Conservation (phyloP, 2,888 invertebrate genomes). For the Eristalis arbustorum region DNA sequence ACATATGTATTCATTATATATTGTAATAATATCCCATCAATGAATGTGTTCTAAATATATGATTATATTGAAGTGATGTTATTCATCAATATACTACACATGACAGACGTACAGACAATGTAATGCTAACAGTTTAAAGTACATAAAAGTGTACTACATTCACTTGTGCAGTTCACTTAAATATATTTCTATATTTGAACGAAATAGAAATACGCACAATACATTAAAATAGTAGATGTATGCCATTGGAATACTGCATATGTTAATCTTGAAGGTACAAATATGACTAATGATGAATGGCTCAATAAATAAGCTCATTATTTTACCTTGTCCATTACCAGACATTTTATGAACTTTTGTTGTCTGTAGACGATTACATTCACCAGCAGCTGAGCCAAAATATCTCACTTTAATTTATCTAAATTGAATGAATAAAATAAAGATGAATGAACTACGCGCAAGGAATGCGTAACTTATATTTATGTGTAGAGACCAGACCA, state of each 20-base stretch:
- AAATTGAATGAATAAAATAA: background rate
- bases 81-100: too few relatives aligned
- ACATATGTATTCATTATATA: too few relatives aligned
- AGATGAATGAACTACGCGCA: background rate
- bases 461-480: background rate
- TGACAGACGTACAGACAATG: too few relatives aligned
- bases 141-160: too few relatives aligned
- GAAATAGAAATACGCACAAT: background rate
- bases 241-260: background rate
- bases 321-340: background rate
- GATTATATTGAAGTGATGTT: too few relatives aligned
- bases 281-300: background rate
- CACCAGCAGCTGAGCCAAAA: background rate
- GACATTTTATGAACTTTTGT: background rate
- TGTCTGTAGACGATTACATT: background rate
- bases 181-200: background rate
- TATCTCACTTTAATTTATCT: background rate
- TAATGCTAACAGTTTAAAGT: too few relatives aligned
- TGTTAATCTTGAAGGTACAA: background rate
- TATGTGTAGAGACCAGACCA: background rate
- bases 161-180: too few relatives aligned
- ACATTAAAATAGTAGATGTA: background rate
- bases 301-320: background rate
- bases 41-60: too few relatives aligned
- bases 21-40: too few relatives aligned